phyloP scores from a whole-genome alignment of 2,113 vertebrate genomes.

The Paedocypris sp. region DNA sequence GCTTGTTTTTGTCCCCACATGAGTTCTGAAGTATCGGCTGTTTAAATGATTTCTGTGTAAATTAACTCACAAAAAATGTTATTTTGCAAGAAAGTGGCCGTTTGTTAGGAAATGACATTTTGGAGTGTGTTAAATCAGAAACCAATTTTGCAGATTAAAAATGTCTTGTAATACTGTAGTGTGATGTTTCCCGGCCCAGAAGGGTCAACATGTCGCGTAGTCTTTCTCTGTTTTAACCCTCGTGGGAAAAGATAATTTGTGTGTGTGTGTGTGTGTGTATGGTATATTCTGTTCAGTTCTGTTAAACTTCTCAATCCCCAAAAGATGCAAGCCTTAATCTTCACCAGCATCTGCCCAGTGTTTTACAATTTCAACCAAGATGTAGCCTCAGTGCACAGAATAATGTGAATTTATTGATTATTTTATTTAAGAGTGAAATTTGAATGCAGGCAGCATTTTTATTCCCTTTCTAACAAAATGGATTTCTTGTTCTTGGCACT shows the following conservation, averaged over 20 bases:
- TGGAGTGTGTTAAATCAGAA: slow-evolving; percentile 3
- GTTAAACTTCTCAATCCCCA: slow-evolving; percentile 8
- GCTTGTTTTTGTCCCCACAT: slow-evolving; percentile 5
- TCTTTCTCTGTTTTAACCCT: not conserved
- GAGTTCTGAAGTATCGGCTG: not conserved
- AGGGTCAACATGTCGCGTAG: not conserved
- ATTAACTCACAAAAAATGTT: slow-evolving; percentile 1
- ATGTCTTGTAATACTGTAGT: slow-evolving; percentile 21
- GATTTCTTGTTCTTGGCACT: slow-evolving; percentile 35
- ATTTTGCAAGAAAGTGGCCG: not conserved
- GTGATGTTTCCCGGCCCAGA: not conserved
- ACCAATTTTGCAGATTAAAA: not conserved
- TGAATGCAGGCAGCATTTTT: slow-evolving; percentile 36
- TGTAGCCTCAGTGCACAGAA: slow-evolving; percentile 29
- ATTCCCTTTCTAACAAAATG: slow-evolving; percentile 44
- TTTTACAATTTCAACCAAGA: slow-evolving; percentile 33
- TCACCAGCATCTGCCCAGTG: slow-evolving; percentile 53
- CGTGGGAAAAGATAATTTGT: too few relatives aligned
- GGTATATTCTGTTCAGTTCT: too few relatives aligned
- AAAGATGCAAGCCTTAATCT: slow-evolving; percentile 44
- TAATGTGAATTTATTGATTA: slow-evolving; percentile 39
- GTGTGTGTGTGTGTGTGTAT: too few relatives aligned
- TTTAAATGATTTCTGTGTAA: slow-evolving; percentile 16
- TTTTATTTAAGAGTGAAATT: not conserved
- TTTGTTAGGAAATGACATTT: slow-evolving; percentile 9